phyloP scores from a whole-genome alignment of 2,888 invertebrate species.

The Hydraecia micacea region DNA sequence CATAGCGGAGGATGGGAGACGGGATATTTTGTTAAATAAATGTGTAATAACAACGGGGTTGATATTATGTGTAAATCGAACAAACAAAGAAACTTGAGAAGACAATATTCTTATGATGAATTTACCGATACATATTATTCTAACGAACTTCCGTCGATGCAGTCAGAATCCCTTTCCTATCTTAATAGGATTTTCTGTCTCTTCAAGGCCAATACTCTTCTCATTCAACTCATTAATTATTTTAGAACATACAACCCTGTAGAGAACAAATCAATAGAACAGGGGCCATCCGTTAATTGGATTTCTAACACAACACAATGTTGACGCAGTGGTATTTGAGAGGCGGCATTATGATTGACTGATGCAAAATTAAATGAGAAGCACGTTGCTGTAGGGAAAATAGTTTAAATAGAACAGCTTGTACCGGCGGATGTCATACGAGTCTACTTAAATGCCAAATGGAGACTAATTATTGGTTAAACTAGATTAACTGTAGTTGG shows the following conservation, averaged over 20 bases:
- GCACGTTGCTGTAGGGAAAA: not conserved
- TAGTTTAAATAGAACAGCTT: constrained; percentile 13
- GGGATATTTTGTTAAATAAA: constrained; percentile 15
- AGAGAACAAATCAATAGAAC: constrained; percentile 15
- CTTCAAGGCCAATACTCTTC: not conserved
- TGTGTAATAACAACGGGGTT: constrained; percentile 9
- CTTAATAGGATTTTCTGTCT: not conserved
- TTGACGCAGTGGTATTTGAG: constrained; percentile 44
- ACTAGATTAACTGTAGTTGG: not conserved
- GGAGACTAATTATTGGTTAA: not conserved
- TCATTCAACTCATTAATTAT: not conserved
- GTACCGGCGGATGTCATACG: not conserved
- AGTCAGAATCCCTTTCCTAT: not conserved
- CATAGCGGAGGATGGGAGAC: not conserved
- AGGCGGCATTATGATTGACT: constrained; percentile 36
- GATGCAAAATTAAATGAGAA: constrained; percentile 42
- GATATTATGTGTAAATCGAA: not conserved
- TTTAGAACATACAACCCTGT: constrained; percentile 5
- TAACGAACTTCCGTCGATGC: not conserved
- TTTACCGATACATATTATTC: not conserved
- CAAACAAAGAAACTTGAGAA: constrained; percentile 12
- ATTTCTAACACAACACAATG: constrained; percentile 46
- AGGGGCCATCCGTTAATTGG: constrained; percentile 43
- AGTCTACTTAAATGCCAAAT: not conserved
- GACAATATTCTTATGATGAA: not conserved